A percentile compares a stretch with the other conserved stretches of the same genome.
Evolutionary conservation across 2,888 invertebrate genomes (phyloP).

Genomic region (Agapetus fuscipes): DNA sequence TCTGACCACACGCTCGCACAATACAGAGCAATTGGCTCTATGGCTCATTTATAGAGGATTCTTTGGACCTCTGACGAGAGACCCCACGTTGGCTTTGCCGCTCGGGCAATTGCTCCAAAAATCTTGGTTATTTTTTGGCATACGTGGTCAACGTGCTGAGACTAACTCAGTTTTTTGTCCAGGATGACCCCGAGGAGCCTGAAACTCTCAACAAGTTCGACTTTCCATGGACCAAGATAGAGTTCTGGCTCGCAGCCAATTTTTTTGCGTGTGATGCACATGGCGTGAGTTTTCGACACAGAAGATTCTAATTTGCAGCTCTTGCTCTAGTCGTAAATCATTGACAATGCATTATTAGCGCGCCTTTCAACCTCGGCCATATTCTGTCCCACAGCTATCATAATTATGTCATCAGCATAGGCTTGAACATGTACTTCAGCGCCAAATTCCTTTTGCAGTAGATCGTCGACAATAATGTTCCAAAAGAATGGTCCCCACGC

Average conservation of each 20-base stretch:
- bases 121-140: neutral
- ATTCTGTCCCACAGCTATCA: neutral
- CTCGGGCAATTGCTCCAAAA: neutral
- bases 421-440: neutral
- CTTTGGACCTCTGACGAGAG: neutral
- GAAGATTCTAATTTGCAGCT: neutral
- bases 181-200: neutral
- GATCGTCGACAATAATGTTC: conserved; percentile 1
- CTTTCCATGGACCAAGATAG: neutral
- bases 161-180: neutral
- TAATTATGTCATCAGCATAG: neutral
- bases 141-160: neutral
- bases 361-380: neutral
- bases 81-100: conserved; percentile 2
- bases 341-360: neutral
- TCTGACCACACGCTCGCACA: neutral
- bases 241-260: neutral
- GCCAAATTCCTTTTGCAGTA: neutral
- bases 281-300: neutral
- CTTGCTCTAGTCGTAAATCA: neutral
- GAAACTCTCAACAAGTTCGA: neutral
- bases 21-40: neutral
- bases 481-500: neutral
- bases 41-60: neutral
- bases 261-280: neutral